Conservation (phyloP, 1,140 invertebrate genomes). For the Scylla paramamosain region DNA sequence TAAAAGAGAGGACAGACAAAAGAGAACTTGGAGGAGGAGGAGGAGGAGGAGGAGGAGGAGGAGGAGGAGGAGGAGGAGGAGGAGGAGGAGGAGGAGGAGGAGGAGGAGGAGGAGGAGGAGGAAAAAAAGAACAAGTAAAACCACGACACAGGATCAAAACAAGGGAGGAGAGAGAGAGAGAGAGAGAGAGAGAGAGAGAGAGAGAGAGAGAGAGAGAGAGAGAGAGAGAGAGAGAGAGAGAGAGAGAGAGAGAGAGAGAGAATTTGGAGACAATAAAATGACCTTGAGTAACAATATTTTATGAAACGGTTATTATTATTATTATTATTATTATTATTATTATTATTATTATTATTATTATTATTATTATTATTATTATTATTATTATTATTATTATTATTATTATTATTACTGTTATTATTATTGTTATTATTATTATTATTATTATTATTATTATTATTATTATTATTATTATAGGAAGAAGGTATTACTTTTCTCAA, state of each 20-base stretch:
- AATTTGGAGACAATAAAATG: background rate
- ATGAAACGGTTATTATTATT: background rate
- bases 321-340: background rate
- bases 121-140: background rate
- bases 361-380: background rate
- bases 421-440: too few species aligned
- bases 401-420: too few species aligned
- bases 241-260: too few species aligned
- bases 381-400: background rate
- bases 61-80: slow-evolving; percentile 7
- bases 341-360: background rate
- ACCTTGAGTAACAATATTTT: background rate
- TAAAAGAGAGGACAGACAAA: background rate
- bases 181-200: too few species aligned
- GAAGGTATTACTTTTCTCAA: too few species aligned
- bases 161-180: background rate
- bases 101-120: slow-evolving; percentile 16
- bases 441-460: too few species aligned
- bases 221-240: too few species aligned
- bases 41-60: background rate
- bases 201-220: too few species aligned
- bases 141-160: background rate
- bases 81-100: slow-evolving; percentile 8
- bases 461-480: too few species aligned
- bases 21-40: background rate